phyloP scores from a whole-genome alignment of 2,797 vertebrate genomes.

The Emydoidea blandingii region DNA sequence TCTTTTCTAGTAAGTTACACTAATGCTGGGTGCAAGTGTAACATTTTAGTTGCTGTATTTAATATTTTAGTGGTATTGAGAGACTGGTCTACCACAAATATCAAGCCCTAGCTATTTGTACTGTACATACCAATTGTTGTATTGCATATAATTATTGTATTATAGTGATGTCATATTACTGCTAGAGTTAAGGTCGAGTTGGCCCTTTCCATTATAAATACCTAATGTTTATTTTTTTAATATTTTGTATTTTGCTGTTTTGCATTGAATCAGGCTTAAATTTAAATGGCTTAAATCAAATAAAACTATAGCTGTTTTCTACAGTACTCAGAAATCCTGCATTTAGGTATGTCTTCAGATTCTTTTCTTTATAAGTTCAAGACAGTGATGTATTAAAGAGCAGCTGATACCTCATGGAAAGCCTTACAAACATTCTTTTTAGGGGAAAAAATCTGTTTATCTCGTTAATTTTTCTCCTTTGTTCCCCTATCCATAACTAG shows the following conservation, averaged over 20 bases:
- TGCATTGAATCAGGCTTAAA: constrained; percentile 64
- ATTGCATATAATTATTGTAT: constrained; percentile 58
- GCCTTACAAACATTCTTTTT: constrained; percentile 5
- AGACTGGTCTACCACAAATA: constrained; percentile 63
- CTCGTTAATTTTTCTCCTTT: constrained; percentile 34
- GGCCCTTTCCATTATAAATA: constrained; percentile 52
- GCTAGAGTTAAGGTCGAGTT: constrained; percentile 29
- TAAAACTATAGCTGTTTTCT: constrained; percentile 64
- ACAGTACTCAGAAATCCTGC: neutral
- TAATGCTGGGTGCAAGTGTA: constrained; percentile 41
- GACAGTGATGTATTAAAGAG: constrained; percentile 29
- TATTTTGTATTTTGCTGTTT: constrained; percentile 71
- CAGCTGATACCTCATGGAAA: constrained; percentile 26
- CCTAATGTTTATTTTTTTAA: constrained; percentile 57
- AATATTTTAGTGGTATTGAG: constrained; percentile 76
- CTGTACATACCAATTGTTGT: constrained; percentile 56
- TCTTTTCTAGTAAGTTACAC: constrained; percentile 37
- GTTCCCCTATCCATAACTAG: constrained; percentile 13
- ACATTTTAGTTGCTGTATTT: constrained; percentile 19
- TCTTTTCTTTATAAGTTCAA: neutral
- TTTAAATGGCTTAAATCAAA: constrained; percentile 71
- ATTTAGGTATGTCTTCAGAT: constrained; percentile 22
- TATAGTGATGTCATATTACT: constrained; percentile 41
- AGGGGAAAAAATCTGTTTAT: constrained; percentile 34
- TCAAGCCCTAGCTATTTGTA: constrained; percentile 55